Evolutionary conservation across 2,113 vertebrate genomes (phyloP).

Genomic region (Eonycteris spelaea): DNA sequence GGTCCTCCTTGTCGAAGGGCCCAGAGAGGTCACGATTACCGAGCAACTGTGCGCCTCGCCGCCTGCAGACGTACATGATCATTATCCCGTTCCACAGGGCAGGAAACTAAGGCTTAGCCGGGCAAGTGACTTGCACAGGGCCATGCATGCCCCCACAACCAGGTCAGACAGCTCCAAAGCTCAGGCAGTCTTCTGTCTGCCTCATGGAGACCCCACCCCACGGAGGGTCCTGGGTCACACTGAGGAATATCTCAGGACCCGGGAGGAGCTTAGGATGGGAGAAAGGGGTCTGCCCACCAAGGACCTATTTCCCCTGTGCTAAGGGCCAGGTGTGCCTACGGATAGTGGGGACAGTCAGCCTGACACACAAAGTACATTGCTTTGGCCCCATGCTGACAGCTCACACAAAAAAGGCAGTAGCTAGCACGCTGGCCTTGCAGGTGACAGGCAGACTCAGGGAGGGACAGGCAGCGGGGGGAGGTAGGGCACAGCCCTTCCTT

Average conservation of each 20-base stretch:
- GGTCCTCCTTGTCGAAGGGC: neutral
- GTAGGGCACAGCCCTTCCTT: fast-evolving
- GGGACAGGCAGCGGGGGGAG: no score
- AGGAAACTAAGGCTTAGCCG: neutral
- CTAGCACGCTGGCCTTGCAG: neutral
- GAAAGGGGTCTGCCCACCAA: no score
- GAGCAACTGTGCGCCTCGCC: neutral
- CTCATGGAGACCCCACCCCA: no score
- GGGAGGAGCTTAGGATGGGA: neutral
- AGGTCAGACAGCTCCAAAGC: no score
- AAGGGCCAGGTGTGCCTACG: neutral
- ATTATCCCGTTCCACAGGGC: neutral
- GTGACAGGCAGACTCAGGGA: neutral
- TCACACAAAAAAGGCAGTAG: neutral
- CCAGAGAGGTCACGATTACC: fast-evolving
- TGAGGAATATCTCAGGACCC: neutral
- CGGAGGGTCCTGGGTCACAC: neutral
- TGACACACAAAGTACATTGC: neutral
- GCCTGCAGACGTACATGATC: neutral
- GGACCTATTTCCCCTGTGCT: fast-evolving
- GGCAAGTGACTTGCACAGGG: neutral
- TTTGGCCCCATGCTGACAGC: neutral
- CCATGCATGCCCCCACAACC: neutral
- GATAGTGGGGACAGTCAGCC: neutral
- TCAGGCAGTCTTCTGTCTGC: neutral